A percentile compares a stretch with the other conserved stretches of the same genome.
Evolutionary conservation across 37 sponge, comb jelly and placozoan species (phyloP).

Genomic region (Dysidea cf. avara): DNA sequence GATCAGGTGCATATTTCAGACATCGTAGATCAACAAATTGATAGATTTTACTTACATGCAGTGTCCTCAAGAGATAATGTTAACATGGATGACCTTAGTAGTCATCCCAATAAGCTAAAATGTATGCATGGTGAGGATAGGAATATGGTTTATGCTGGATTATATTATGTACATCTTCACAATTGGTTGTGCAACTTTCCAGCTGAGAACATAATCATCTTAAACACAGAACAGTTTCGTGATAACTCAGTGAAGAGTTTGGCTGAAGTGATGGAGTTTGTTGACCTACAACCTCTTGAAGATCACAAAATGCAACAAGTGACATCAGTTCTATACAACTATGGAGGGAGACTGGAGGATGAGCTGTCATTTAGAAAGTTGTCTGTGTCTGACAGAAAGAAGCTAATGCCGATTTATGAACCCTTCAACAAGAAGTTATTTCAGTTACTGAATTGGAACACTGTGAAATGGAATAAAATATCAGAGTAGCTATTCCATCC

Average conservation of each 20-base stretch:
- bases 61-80: too few species aligned
- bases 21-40: too few species aligned
- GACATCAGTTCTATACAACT: conserved; percentile 54
- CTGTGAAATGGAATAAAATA: too few species aligned
- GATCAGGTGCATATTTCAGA: too few species aligned
- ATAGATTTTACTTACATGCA: too few species aligned
- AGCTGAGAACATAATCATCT: conserved; percentile 62
- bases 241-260: too few species aligned
- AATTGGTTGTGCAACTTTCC: conserved; percentile 83
- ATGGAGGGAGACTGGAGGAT: conserved; percentile 12
- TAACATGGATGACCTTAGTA: too few species aligned
- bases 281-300: conserved; percentile 32
- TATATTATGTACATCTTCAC: conserved; percentile 56
- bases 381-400: conserved; percentile 23
- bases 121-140: too few species aligned
- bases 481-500: too few species aligned
- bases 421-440: conserved; percentile 41
- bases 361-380: too few species aligned
- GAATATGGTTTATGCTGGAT: conserved; percentile 57
- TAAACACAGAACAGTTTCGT: conserved; percentile 79
- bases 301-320: conserved; percentile 5
- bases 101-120: too few species aligned
- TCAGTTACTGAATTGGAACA: conserved; percentile 45
- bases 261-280: too few species aligned
- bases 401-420: conserved; percentile 23